Evolutionary conservation across 2,113 vertebrate genomes (phyloP), one percentile per base, ranked within the genome.

Genomic region (Podarcis muralis): DNA sequence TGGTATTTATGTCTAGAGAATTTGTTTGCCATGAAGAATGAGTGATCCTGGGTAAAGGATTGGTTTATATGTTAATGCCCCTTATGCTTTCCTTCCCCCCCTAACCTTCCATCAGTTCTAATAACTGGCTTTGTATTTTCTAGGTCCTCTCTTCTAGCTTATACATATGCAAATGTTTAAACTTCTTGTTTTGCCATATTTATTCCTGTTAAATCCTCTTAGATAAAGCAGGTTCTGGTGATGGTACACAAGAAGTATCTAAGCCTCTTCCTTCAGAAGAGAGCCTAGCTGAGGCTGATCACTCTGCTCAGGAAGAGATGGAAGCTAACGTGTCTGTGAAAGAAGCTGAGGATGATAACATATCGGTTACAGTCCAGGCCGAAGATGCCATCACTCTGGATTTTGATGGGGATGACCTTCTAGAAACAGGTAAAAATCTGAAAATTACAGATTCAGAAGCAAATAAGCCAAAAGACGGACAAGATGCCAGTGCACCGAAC

Each of bases 371-470:
- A 97, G 98, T 99, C 98, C 99, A 98, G 98, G 99, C 99, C 89
- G 99, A 99, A 98, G 99, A 99, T 97, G 99, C 99, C 97, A 98
- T 99, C 98, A 99, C 99, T 95, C 97, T 99, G 96, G 99, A 99
- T 98, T 98, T 99, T 97, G 99, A 99, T 99, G 99, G 99, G 92
- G 99, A 99, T 96, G 99, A 99, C 96, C 99, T 99, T 97, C 98
- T 99, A 97, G 99, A 99, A 97, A 99, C 99, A 99, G 99, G 99
- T 99, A 99, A 99, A 99, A 99, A 99, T 98, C 97, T 99, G 98
- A 99, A 99, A 99, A 98, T 99, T 99, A 98, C 98, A 99, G 98
- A 99, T 99, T 97, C 98, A 96, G 99, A 99, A 97, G 97, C 97
- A 96, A 98, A 97, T 97, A 99, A 99, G 97, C 96, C 98, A 97